Conservation (phyloP, 1,140 invertebrate species). For the Drosophila virilis region DNA sequence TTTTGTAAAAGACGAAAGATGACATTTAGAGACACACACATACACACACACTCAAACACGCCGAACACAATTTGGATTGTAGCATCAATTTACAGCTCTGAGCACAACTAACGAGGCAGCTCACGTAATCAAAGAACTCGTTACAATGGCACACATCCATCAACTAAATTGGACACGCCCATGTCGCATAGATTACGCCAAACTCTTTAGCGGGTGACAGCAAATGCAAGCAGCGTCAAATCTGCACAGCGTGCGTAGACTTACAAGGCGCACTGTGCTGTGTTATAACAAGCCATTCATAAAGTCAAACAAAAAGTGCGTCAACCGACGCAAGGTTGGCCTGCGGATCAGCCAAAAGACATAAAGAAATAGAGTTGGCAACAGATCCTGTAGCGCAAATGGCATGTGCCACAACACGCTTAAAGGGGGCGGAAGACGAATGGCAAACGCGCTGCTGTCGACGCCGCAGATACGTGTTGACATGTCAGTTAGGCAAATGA, state of each 20-base stretch:
- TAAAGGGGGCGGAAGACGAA: conserved; percentile 39
- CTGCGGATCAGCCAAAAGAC: conserved; percentile 54
- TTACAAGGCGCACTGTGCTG: conserved; percentile 33
- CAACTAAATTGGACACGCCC: conserved; percentile 71
- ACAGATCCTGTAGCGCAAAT: conserved; percentile 53
- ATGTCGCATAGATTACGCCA: conserved; percentile 35
- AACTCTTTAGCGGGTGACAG: conserved; percentile 48
- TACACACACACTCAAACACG: no score
- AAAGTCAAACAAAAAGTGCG: conserved; percentile 66
- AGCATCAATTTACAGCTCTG: conserved; percentile 56
- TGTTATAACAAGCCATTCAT: conserved; percentile 67
- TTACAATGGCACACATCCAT: conserved; percentile 66
- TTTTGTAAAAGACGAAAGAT: no score
- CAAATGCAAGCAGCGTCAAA: conserved; percentile 51
- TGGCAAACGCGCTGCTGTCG: conserved; percentile 45
- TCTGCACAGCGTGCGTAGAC: conserved; percentile 46
- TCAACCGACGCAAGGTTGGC: conserved; percentile 50
- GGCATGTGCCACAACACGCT: conserved; percentile 11
- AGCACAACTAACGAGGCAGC: conserved; percentile 27
- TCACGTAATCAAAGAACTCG: conserved; percentile 45
- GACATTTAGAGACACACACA: no score
- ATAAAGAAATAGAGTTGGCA: conserved; percentile 40
- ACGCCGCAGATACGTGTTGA: conserved; percentile 61
- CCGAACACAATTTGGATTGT: conserved; percentile 27
- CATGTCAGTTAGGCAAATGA: conserved; percentile 78